Percentiles rank a stretch among this genome's conserved stretches.
phyloP scores from a whole-genome alignment of 2,888 invertebrate species.

The Coremacera marginata region DNA sequence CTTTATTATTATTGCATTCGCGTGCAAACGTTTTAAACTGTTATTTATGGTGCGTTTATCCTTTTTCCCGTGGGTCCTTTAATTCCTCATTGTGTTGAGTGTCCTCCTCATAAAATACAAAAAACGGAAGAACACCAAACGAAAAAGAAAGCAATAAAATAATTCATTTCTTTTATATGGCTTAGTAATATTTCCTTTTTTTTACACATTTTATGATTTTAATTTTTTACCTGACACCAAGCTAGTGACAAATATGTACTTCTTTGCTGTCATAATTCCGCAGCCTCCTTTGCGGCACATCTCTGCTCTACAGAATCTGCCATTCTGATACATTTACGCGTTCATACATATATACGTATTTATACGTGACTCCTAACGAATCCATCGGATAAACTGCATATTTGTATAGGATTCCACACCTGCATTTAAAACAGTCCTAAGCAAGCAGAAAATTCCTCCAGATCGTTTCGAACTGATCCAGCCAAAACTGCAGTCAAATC shows the following conservation, averaged over 20 bases:
- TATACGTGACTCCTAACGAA: conserved; percentile 34
- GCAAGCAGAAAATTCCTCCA: conserved; percentile 24
- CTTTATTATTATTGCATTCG: conserved; percentile 46
- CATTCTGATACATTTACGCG: conserved; percentile 5
- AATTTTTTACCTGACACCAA: conserved; percentile 1
- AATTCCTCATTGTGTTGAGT: conserved; percentile 4
- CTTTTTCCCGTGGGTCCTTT: conserved; percentile 32
- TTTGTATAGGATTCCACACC: neutral
- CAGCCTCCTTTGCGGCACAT: neutral
- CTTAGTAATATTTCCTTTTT: neutral
- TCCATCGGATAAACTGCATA: conserved; percentile 33
- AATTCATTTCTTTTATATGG: conserved; percentile 33
- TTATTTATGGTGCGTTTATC: conserved; percentile 46
- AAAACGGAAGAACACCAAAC: neutral
- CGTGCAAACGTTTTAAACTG: conserved; percentile 44
- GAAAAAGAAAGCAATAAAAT: neutral
- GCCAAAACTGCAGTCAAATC: too few species aligned
- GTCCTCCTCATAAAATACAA: neutral
- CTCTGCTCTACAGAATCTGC: neutral
- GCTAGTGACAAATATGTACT: neutral
- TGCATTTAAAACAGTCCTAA: conserved; percentile 20
- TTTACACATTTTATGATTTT: neutral
- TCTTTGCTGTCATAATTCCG: neutral
- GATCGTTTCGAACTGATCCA: too few species aligned
- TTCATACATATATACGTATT: conserved; percentile 16